Conservation (phyloP, 2,113 vertebrate genomes). For the Ciconia maguari region DNA sequence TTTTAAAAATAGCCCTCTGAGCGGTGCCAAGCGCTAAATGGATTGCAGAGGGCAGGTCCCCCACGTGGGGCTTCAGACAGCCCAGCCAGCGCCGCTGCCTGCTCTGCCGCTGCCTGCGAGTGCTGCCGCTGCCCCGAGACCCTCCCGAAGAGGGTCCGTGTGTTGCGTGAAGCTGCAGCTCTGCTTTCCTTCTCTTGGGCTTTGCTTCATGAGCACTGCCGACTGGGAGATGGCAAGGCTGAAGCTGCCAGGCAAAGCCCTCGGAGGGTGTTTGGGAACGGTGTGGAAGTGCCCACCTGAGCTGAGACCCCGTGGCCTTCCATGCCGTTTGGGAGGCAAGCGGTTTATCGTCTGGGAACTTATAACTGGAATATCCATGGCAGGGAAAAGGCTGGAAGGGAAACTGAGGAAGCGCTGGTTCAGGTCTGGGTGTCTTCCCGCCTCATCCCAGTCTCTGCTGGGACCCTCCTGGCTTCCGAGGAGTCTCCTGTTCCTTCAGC, state of each 20-base stretch:
- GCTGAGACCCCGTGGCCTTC: neutral
- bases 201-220: neutral
- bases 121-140: neutral
- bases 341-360: neutral
- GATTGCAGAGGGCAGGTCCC: conserved; percentile 51
- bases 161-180: neutral
- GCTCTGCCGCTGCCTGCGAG: neutral
- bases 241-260: neutral
- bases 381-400: neutral
- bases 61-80: neutral
- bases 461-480: neutral
- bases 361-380: rapidly evolving
- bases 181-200: neutral
- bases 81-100: neutral
- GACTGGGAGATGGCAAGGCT: neutral
- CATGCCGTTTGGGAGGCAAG: neutral
- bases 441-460: neutral
- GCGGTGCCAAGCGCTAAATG: conserved; percentile 34
- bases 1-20: conserved; percentile 56
- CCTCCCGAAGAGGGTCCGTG: rapidly evolving
- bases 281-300: neutral
- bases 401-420: neutral
- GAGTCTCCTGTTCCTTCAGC: neutral
- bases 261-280: neutral
- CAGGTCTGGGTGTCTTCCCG: neutral